These are phyloP conservation scores for Ceratosolen fusciceps DNA, from an alignment of 1,140 invertebrate genomes.

Conservation along the genomic window DNA sequence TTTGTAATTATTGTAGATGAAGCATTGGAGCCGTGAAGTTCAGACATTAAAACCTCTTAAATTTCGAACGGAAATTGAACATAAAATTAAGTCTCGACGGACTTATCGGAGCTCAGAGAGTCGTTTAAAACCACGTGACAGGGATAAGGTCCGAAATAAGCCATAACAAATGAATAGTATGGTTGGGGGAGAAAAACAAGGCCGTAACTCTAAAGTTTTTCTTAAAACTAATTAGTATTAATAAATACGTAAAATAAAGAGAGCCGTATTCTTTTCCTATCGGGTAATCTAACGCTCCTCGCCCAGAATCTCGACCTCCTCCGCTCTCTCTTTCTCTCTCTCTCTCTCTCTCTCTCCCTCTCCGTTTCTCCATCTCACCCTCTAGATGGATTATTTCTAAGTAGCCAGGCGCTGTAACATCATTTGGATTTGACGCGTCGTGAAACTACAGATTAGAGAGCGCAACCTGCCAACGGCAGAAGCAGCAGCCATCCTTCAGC, in stretches of 20 bases:
- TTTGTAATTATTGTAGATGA: too few species aligned
- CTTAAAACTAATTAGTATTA: neutral
- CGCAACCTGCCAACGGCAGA: conserved; percentile 23
- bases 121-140: neutral
- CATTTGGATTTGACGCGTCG: neutral
- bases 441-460: conserved; percentile 13
- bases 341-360: too few species aligned
- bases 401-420: neutral
- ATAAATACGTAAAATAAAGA: too few species aligned
- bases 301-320: too few species aligned
- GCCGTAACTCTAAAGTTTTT: too few species aligned
- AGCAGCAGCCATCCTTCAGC: conserved; percentile 43
- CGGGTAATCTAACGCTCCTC: too few species aligned
- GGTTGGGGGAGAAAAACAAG: neutral
- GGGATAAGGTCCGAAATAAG: neutral
- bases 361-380: neutral
- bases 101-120: neutral
- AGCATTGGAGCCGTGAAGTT: too few species aligned
- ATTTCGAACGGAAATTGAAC: too few species aligned
- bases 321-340: neutral
- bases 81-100: too few species aligned
- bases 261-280: neutral
- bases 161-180: neutral
- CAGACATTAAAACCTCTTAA: too few species aligned
- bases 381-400: conserved; percentile 37